Percentiles rank a stretch among this genome's conserved stretches.
Evolutionary conservation across 2,797 vertebrate genomes (phyloP).

Genomic region (Siniperca undulata): DNA sequence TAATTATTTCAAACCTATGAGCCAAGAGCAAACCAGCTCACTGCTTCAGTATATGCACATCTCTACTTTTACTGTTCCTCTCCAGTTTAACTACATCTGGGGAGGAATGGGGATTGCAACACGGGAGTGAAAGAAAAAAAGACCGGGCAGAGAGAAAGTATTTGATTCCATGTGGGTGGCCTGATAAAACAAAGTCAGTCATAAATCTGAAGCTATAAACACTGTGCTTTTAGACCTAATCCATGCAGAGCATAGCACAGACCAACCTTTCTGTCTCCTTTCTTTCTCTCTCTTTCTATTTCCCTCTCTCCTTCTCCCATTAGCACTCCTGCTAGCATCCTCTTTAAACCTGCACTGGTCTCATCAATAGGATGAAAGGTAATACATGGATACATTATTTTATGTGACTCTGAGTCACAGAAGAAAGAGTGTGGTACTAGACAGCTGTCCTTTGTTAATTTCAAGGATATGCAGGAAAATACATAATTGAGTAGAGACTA

Average conservation of each 20-base stretch:
- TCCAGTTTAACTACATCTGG: conserved; percentile 4
- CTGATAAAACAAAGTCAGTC: conserved; percentile 75
- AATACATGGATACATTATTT: not conserved
- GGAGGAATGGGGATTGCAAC: not conserved
- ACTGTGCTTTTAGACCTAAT: conserved; percentile 70
- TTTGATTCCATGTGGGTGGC: conserved; percentile 74
- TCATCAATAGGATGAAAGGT: conserved; percentile 36
- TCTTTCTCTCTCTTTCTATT: conserved; percentile 16
- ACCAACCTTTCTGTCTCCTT: conserved; percentile 40
- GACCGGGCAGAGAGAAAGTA: conserved; percentile 42
- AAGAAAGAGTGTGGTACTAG: not conserved
- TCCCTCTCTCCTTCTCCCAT: conserved; percentile 2
- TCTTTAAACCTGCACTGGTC: conserved; percentile 11
- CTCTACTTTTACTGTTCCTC: conserved; percentile 21
- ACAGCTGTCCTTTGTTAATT: not conserved
- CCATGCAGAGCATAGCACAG: conserved; percentile 51
- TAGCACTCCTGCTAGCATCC: conserved; percentile 10
- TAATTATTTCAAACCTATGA: not conserved
- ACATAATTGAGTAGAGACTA: not conserved
- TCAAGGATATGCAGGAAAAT: not conserved
- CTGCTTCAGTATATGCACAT: not conserved
- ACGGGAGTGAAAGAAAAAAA: conserved; percentile 38
- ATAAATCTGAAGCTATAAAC: conserved; percentile 76
- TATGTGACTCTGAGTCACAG: not conserved
- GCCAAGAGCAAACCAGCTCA: not conserved